Evolutionary conservation across 2,888 invertebrate species (phyloP).

Genomic region (Tenthredo amoena): DNA sequence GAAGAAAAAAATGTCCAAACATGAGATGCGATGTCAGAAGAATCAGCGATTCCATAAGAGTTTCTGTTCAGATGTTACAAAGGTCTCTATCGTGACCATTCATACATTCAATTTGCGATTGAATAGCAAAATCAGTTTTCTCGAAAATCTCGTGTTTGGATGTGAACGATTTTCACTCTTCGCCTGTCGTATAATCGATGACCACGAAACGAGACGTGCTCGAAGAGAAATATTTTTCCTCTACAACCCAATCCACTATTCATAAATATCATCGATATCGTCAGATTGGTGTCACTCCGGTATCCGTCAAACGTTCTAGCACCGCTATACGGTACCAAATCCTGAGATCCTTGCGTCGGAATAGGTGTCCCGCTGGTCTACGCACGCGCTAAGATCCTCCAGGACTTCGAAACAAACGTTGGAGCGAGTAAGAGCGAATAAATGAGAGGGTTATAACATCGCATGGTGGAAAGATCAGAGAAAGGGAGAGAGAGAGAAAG

Average conservation of each 20-base stretch:
- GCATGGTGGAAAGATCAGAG: not conserved
- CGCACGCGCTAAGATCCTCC: conserved; percentile 24
- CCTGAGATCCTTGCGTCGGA: conserved; percentile 22
- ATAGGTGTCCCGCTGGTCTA: conserved; percentile 30
- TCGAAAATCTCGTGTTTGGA: not conserved
- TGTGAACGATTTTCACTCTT: not conserved
- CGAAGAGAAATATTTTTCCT: not conserved
- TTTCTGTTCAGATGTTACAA: not conserved
- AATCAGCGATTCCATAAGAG: not conserved
- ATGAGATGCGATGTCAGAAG: not conserved
- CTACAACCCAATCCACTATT: not conserved
- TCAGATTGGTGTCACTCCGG: not conserved
- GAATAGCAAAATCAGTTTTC: not conserved
- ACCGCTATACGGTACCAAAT: not conserved
- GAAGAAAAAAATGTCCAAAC: not conserved
- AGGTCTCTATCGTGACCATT: not conserved
- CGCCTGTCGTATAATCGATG: not conserved
- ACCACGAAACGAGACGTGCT: no score
- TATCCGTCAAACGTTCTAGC: conserved; percentile 7
- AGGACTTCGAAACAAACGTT: conserved; percentile 33
- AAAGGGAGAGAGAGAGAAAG: not conserved
- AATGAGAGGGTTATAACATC: conserved; percentile 27
- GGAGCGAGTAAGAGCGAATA: not conserved
- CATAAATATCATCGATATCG: conserved; percentile 3
- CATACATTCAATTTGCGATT: not conserved